phyloP scores from a whole-genome alignment of 2,113 vertebrate genomes.

The Terrapene triunguis region DNA sequence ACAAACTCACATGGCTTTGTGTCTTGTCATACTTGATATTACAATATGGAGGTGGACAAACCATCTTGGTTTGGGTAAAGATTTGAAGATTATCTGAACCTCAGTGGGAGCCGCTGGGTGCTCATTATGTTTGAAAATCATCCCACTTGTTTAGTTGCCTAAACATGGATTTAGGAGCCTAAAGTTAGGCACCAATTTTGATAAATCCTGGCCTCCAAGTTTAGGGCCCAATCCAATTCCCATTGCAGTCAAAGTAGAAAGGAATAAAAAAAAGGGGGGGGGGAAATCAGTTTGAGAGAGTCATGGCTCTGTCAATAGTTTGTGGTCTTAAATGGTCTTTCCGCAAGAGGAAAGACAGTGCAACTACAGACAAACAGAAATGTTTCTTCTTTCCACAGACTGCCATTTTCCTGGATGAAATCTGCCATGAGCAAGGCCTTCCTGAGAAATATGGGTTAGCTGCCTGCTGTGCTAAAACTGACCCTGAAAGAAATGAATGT shows the following conservation, averaged over 20 bases:
- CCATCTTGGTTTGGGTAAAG: accelerated
- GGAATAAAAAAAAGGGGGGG: neutral
- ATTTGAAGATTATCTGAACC: accelerated
- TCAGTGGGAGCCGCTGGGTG: neutral
- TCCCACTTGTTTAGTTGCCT: neutral
- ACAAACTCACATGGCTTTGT: neutral
- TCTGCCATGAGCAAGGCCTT: constrained; percentile 67
- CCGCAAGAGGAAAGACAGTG: neutral
- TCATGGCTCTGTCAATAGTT: neutral
- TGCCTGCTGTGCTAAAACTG: constrained; percentile 64
- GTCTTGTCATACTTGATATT: accelerated
- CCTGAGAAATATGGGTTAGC: constrained; percentile 10
- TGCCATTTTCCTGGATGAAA: constrained; percentile 64
- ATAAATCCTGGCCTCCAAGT: accelerated
- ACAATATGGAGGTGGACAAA: accelerated
- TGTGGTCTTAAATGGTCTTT: neutral
- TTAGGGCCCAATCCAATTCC: neutral
- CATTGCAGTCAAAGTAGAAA: neutral
- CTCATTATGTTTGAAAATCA: accelerated
- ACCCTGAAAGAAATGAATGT: constrained; percentile 55
- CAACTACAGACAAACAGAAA: neutral
- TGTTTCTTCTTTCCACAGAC: neutral
- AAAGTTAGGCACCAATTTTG: neutral
- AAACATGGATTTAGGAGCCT: neutral
- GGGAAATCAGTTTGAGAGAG: neutral